Base-by-base conservation (phyloP, 2,797 vertebrate species). In the Emys orbicularis region DNA sequence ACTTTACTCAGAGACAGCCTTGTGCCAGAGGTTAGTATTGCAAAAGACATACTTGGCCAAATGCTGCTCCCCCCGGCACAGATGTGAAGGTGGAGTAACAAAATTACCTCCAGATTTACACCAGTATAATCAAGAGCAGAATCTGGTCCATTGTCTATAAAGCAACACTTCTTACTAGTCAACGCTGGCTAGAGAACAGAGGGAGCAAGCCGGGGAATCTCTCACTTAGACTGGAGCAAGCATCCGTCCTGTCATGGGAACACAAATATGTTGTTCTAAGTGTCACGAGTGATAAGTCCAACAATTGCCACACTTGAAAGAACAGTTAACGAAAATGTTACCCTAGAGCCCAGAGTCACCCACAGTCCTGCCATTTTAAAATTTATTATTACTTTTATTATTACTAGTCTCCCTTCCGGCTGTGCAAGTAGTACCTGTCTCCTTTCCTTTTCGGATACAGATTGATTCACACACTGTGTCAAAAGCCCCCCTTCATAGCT, bases 321-420 rank as follows among this genome's bases (percentile, higher is more conserved):
- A 37, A 34, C 27, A 44, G 27, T 2, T 47, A 79, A 83, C 56
- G 61, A 49, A 81, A 4, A 25, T 37, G 12, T 18, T 13, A 52
- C 65, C 27, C 29, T 52, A 44, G 53, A 74, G 34, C 82, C 61
- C 23, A 80, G 4, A 59, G 34, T 57, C 47, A 2, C 65, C 34
- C 57, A 57, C n/a, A 61, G 15, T 1, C 3, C 7, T 57, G 0
- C 0, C 10, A 0, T 41, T 47, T 23, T 44, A 34, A 7, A 29
- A 47, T 1, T 0, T 0, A 1, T 53, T 34, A 6, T 18, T 25
- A 31, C 34, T 18, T 44, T 47, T 29, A 1, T 65, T 34, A 8
- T 19, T 27, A 23, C 34, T 18, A 50, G 50, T 29, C 52, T 3
- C 47, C 81, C 72, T 79, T 12, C 61, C 77, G 81, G 74, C 54